A percentile compares a stretch with the other conserved stretches of the same genome.
phyloP scores from a whole-genome alignment of 2,113 vertebrate species.

The Amia ocellicauda region DNA sequence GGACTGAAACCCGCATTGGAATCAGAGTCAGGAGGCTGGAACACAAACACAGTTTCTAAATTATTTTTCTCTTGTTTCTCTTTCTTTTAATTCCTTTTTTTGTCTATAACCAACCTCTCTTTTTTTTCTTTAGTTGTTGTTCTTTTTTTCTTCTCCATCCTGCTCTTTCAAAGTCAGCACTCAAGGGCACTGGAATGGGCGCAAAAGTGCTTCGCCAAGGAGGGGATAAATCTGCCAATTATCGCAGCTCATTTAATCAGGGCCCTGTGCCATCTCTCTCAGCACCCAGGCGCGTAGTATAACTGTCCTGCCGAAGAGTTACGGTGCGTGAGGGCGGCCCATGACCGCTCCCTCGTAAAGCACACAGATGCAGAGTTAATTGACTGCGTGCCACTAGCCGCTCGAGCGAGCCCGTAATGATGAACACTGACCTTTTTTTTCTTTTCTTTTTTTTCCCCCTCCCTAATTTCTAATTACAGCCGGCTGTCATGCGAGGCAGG shows the following conservation, averaged over 20 bases:
- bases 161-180: constrained; percentile 75
- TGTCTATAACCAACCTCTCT: no score
- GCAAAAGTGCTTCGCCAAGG: constrained; percentile 71
- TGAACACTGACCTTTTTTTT: constrained; percentile 83
- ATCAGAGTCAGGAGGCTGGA: no score
- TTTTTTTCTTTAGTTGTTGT: background rate
- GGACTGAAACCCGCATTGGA: no score
- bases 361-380: constrained; percentile 99
- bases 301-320: constrained; percentile 86
- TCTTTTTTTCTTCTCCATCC: constrained; percentile 11
- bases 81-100: no score
- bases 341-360: constrained; percentile 85
- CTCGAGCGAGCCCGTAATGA: constrained; percentile 84
- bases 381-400: constrained; percentile 88
- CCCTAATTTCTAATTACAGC: constrained; percentile 86
- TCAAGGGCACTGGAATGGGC: constrained; percentile 80
- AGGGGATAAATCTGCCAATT: constrained; percentile 98
- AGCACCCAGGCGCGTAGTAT: constrained; percentile 73
- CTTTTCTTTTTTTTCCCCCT: constrained; percentile 37
- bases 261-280: constrained; percentile 79
- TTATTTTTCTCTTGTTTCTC: no score
- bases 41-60: no score
- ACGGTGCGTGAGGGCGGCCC: constrained; percentile 73
- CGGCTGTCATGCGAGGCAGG: constrained; percentile 38
- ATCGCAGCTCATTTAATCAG: constrained; percentile 86